A percentile compares a stretch with the other conserved stretches of the same genome.
Evolutionary conservation across 2,888 invertebrate species (phyloP).

Genomic region (Drosophila falleni): DNA sequence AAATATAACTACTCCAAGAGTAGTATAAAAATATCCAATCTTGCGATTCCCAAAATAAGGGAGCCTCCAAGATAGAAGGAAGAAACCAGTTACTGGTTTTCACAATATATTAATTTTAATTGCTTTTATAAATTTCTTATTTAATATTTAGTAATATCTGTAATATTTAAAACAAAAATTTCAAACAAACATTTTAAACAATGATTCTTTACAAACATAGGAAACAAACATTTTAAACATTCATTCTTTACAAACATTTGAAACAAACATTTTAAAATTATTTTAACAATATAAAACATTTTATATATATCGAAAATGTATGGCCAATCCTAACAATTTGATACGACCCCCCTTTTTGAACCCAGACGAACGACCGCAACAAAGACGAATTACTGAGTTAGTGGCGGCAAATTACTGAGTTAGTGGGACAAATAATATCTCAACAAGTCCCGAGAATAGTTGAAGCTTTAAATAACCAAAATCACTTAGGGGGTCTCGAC

Average conservation of each 20-base stretch:
- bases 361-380: not conserved
- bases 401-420: not conserved
- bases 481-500: not conserved
- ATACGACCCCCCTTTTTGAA: not conserved
- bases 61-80: constrained; percentile 5
- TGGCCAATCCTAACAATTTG: not conserved
- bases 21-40: not conserved
- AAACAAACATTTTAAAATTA: too few relatives aligned
- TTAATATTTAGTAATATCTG: not conserved
- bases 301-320: not conserved
- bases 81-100: constrained; percentile 8
- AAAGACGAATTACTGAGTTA: not conserved
- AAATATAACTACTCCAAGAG: too few relatives aligned
- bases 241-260: too few relatives aligned
- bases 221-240: too few relatives aligned
- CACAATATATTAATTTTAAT: not conserved
- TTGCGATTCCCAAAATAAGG: not conserved
- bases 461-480: not conserved
- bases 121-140: not conserved
- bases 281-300: too few relatives aligned
- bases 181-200: not conserved
- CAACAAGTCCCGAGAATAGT: not conserved
- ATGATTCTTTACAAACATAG: not conserved
- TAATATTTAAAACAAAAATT: too few relatives aligned
- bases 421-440: not conserved